phyloP scores from a whole-genome alignment of 2,113 vertebrate genomes.

The Corvus moneduloides region DNA sequence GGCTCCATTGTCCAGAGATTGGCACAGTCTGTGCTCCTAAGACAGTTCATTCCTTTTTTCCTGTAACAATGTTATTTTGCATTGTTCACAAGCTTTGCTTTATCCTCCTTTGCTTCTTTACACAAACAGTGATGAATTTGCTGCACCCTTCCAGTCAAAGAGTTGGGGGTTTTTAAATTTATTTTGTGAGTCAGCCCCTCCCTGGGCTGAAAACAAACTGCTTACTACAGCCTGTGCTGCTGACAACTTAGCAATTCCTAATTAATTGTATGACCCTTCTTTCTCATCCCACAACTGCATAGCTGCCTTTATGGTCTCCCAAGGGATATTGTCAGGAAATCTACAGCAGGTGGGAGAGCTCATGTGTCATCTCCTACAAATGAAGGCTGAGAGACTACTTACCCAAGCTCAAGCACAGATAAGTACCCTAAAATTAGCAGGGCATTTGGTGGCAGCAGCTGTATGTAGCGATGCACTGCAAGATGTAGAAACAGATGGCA shows the following conservation, averaged over 20 bases:
- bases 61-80: background rate
- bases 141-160: background rate
- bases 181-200: background rate
- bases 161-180: rapidly evolving
- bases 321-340: background rate
- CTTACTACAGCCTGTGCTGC: background rate
- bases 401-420: background rate
- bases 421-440: conserved; percentile 50
- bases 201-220: background rate
- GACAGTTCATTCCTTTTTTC: background rate
- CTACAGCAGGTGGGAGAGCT: conserved; percentile 47
- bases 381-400: background rate
- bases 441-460: conserved; percentile 57
- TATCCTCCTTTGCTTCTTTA: background rate
- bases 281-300: background rate
- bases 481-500: conserved; percentile 27
- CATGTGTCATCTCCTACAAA: conserved; percentile 26
- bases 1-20: background rate
- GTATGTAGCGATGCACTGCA: background rate
- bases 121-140: background rate
- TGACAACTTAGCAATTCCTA: background rate
- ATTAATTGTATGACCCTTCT: background rate
- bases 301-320: background rate
- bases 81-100: background rate
- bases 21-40: background rate